phyloP scores from a whole-genome alignment of 2,888 invertebrate genomes.

The Leptinotarsa haldemani region DNA sequence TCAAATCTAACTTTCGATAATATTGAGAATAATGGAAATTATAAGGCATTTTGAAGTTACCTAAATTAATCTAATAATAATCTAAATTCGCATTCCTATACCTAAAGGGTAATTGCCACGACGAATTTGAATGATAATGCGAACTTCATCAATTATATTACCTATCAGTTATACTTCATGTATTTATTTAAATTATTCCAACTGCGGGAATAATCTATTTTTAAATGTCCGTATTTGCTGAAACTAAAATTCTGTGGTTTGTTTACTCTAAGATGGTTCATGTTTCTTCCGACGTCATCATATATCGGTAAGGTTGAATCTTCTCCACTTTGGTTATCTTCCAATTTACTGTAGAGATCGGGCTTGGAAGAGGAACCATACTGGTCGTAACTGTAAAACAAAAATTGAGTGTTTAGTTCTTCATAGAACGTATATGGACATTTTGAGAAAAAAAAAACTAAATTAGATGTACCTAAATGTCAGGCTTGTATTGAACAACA shows the following conservation, averaged over 20 bases:
- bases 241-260: constrained; percentile 76
- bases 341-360: constrained; percentile 56
- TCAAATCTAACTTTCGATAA: too few relatives aligned
- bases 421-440: too few relatives aligned
- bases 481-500: too few relatives aligned
- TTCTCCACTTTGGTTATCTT: constrained; percentile 49
- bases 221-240: constrained; percentile 81
- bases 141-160: neutral
- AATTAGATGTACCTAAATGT: too few relatives aligned
- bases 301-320: constrained; percentile 60
- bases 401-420: neutral
- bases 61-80: too few relatives aligned
- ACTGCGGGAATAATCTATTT: constrained; percentile 85
- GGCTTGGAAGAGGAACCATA: constrained; percentile 12
- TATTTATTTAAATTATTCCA: constrained; percentile 85
- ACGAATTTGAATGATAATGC: neutral
- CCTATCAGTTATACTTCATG: constrained; percentile 63
- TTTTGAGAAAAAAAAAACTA: too few relatives aligned
- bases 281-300: constrained; percentile 65
- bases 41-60: too few relatives aligned
- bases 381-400: constrained; percentile 31
- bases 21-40: too few relatives aligned
- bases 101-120: too few relatives aligned
- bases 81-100: too few relatives aligned
- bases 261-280: constrained; percentile 43